phyloP scores from a whole-genome alignment of 2,888 invertebrate species.

The Polietes domitor region DNA sequence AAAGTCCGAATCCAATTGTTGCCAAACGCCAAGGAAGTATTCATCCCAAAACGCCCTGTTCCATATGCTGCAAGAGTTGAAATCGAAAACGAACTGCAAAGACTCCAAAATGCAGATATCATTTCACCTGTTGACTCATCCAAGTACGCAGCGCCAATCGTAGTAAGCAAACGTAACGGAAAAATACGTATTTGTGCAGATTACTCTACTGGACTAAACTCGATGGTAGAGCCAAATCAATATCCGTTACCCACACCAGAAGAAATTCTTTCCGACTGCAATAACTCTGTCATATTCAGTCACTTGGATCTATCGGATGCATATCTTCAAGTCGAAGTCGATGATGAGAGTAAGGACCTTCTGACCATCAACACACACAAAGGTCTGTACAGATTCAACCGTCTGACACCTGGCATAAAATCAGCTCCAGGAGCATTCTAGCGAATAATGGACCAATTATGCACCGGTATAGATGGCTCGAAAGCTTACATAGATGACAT shows the following conservation, averaged over 20 bases:
- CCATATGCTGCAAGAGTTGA: conserved; percentile 60
- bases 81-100: conserved; percentile 58
- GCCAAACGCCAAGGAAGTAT: conserved; percentile 16
- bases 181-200: conserved; percentile 67
- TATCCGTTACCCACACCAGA: conserved; percentile 58
- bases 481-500: conserved; percentile 63
- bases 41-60: conserved; percentile 60
- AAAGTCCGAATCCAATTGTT: conserved; percentile 15
- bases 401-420: conserved; percentile 66
- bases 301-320: conserved; percentile 67
- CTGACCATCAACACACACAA: conserved; percentile 64
- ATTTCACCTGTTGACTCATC: conserved; percentile 63
- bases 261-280: conserved; percentile 63
- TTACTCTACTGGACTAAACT: conserved; percentile 67
- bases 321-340: conserved; percentile 66
- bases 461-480: conserved; percentile 48
- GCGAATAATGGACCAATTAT: conserved; percentile 61
- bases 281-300: conserved; percentile 47
- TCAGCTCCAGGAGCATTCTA: conserved; percentile 66
- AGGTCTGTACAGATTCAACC: conserved; percentile 56
- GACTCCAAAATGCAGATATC: conserved; percentile 57
- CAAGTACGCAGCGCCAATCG: conserved; percentile 68
- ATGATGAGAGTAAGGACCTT: conserved; percentile 57
- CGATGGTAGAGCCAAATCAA: conserved; percentile 63
- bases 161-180: conserved; percentile 51